Evolutionary conservation across 2,888 invertebrate species (phyloP).

Genomic region (Microdon myrmicae): DNA sequence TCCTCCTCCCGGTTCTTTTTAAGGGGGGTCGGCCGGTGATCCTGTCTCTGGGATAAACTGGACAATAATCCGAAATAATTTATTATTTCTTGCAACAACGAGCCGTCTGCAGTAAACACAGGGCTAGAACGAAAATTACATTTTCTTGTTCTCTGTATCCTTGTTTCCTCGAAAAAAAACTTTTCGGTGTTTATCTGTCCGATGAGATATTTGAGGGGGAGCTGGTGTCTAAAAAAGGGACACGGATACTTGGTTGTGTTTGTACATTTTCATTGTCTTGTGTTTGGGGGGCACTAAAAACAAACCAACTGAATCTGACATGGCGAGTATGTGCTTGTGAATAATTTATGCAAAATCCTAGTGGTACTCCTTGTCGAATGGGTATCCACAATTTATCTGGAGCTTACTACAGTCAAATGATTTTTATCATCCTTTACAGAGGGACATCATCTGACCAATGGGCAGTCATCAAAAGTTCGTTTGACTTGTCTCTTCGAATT

Average conservation of each 20-base stretch:
- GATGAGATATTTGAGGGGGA: slow-evolving; percentile 31
- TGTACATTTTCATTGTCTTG: slow-evolving; percentile 1
- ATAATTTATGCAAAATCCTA: slow-evolving; percentile 41
- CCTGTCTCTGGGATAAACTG: slow-evolving; percentile 23
- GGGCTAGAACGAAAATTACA: slow-evolving; percentile 20
- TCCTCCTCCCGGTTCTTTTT: too few species aligned
- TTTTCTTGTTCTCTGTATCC: not conserved
- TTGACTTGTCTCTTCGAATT: slow-evolving; percentile 37
- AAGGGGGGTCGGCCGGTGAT: too few species aligned
- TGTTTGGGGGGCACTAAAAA: not conserved
- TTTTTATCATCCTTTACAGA: slow-evolving; percentile 9
- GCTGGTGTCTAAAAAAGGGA: slow-evolving; percentile 28
- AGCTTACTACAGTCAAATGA: slow-evolving; percentile 33
- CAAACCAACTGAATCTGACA: not conserved
- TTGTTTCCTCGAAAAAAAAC: slow-evolving; percentile 19
- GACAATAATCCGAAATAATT: slow-evolving; percentile 47
- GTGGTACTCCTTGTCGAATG: slow-evolving; percentile 4
- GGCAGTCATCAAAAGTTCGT: slow-evolving; percentile 31
- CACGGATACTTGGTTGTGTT: slow-evolving; percentile 5
- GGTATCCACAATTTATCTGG: slow-evolving; percentile 1
- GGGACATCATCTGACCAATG: not conserved
- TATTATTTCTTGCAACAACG: slow-evolving; percentile 36
- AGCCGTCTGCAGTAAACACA: slow-evolving; percentile 9
- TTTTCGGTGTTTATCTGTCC: slow-evolving; percentile 31
- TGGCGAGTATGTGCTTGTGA: slow-evolving; percentile 19